Evolutionary conservation across 2,113 vertebrate genomes (phyloP).

Genomic region (rabbit (Oryctolagus cuniculus)): DNA sequence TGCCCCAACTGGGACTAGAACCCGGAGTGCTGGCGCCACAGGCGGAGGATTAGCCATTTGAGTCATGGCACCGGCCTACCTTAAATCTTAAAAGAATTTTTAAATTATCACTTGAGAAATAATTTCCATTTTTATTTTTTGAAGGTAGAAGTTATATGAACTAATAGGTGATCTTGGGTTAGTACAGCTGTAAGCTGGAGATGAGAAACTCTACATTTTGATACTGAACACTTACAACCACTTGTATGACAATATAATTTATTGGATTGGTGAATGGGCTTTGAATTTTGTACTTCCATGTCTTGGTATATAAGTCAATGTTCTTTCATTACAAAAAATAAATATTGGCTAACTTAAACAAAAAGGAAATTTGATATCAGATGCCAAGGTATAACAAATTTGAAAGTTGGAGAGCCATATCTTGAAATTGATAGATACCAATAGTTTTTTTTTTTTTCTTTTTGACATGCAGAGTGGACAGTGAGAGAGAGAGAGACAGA

Average conservation of each 20-base stretch:
- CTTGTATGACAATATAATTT: not conserved
- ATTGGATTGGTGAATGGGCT: not conserved
- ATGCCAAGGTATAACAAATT: not conserved
- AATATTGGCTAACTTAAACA: not conserved
- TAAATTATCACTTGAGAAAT: constrained; percentile 59
- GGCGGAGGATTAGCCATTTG: no score
- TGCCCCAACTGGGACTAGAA: no score
- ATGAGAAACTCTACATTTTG: constrained; percentile 21
- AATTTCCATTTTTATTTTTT: constrained; percentile 66
- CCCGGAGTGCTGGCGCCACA: no score
- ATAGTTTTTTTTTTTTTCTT: not conserved
- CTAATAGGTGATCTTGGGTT: not conserved
- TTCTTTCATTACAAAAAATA: not conserved
- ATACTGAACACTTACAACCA: not conserved
- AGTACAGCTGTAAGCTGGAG: not conserved
- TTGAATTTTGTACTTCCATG: not conserved
- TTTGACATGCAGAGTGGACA: no score
- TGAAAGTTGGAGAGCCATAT: not conserved
- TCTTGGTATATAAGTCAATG: not conserved
- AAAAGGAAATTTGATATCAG: not conserved
- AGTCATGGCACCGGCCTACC: no score
- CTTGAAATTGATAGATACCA: not conserved
- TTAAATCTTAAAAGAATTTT: not conserved
- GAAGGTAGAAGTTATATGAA: not conserved
- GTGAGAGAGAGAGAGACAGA: no score